Conservation (phyloP, 1,140 invertebrate species). For the Leptinotarsa texana region DNA sequence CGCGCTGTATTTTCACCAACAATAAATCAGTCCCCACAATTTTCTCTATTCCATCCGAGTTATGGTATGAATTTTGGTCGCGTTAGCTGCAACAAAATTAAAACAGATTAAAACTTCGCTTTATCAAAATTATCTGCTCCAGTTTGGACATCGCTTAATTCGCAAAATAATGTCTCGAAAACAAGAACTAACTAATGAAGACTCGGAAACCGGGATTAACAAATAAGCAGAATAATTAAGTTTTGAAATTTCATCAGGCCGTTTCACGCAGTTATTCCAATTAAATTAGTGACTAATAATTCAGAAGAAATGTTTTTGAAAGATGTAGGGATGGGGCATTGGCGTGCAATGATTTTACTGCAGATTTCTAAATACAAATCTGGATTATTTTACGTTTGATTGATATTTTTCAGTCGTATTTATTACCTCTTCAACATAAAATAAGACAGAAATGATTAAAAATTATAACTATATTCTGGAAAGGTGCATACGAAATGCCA, state of each 20-base stretch:
- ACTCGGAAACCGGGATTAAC: constrained; percentile 11
- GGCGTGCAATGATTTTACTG: neutral
- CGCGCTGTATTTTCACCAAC: too few relatives aligned
- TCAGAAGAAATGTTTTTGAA: neutral
- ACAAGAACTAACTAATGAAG: constrained; percentile 16
- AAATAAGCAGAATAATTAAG: constrained; percentile 16
- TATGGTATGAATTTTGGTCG: constrained; percentile 4
- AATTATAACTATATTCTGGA: too few relatives aligned
- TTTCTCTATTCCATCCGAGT: constrained; percentile 2
- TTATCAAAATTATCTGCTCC: constrained; percentile 14
- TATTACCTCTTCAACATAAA: too few relatives aligned
- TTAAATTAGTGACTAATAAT: constrained; percentile 11
- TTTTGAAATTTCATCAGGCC: constrained; percentile 12
- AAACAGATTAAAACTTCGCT: constrained; percentile 20
- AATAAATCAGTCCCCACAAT: neutral
- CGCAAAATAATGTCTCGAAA: constrained; percentile 11
- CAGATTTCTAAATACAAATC: too few relatives aligned
- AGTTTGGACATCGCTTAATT: constrained; percentile 16
- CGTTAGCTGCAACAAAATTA: constrained; percentile 9
- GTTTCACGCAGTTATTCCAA: constrained; percentile 10
- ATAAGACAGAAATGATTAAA: too few relatives aligned
- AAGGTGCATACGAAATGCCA: too few relatives aligned
- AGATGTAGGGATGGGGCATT: neutral
- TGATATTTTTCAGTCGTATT: too few relatives aligned
- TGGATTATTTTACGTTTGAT: too few relatives aligned